Percentiles rank a stretch among this genome's conserved stretches.
Evolutionary conservation across 2,888 invertebrate species (phyloP).

Genomic region (Pediacus dermestoides): DNA sequence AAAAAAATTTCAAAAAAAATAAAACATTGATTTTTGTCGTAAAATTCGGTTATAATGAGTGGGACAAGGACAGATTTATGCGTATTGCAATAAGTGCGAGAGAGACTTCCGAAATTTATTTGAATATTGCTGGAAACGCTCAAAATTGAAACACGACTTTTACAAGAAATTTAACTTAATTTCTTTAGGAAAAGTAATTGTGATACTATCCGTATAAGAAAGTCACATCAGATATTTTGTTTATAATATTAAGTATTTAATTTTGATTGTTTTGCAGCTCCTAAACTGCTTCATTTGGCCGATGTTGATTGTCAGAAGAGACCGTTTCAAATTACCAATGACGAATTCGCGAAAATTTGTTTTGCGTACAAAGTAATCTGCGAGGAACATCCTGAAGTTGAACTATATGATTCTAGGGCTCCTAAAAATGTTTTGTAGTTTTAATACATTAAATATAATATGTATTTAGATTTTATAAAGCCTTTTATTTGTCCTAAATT

Average conservation of each 20-base stretch:
- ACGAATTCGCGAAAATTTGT: slow-evolving; percentile 74
- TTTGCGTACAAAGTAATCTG: slow-evolving; percentile 73
- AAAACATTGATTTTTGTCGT: too few species aligned
- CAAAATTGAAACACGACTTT: too few species aligned
- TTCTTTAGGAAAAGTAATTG: too few species aligned
- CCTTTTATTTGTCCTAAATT: not conserved
- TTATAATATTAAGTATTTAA: slow-evolving; percentile 6
- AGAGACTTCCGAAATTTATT: too few species aligned
- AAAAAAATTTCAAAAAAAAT: too few species aligned
- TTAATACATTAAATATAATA: not conserved
- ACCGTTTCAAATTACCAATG: slow-evolving; percentile 71
- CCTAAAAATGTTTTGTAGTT: slow-evolving; percentile 27
- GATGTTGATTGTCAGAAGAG: slow-evolving; percentile 67
- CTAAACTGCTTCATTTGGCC: slow-evolving; percentile 65
- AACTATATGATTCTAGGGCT: slow-evolving; percentile 67
- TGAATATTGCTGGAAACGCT: too few species aligned
- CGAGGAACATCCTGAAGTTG: slow-evolving; percentile 62
- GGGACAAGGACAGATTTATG: too few species aligned
- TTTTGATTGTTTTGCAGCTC: slow-evolving; percentile 6
- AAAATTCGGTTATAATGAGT: too few species aligned
- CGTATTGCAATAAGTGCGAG: too few species aligned
- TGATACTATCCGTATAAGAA: too few species aligned
- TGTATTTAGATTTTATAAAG: not conserved
- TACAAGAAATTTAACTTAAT: too few species aligned
- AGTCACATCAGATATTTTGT: too few species aligned